Conservation (phyloP, 1,140 invertebrate genomes). For the Drosophila bocki region DNA sequence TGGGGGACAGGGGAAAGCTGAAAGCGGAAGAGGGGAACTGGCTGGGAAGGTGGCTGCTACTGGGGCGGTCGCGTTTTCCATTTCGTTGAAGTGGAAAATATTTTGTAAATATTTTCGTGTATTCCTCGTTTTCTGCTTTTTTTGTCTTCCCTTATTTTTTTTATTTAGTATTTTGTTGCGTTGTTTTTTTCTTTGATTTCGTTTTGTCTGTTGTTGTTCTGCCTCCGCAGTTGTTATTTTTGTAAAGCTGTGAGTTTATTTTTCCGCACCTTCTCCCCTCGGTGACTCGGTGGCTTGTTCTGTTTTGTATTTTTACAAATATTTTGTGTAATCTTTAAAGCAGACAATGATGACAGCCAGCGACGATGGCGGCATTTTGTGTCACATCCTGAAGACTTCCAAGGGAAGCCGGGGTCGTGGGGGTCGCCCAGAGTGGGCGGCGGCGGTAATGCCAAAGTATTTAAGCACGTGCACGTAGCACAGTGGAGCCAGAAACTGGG, state of each 20-base stretch:
- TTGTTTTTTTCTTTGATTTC: slow-evolving; percentile 66
- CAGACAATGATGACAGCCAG: slow-evolving; percentile 81
- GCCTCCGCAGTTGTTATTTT: slow-evolving; percentile 81
- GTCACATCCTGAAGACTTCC: slow-evolving; percentile 79
- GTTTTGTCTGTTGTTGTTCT: slow-evolving; percentile 44
- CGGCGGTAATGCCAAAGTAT: slow-evolving; percentile 65
- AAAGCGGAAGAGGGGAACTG: not conserved
- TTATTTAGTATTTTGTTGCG: slow-evolving; percentile 33
- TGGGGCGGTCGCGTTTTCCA: slow-evolving; percentile 82
- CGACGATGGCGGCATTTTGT: slow-evolving; percentile 83
- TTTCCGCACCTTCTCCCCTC: slow-evolving; percentile 31
- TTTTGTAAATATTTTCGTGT: slow-evolving; percentile 84
- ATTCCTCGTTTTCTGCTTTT: slow-evolving; percentile 42
- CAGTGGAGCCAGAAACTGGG: slow-evolving; percentile 51
- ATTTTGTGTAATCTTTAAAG: slow-evolving; percentile 84
- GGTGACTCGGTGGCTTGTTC: slow-evolving; percentile 46
- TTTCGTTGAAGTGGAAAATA: slow-evolving; percentile 84
- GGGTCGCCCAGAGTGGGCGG: slow-evolving; percentile 1
- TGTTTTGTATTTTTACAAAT: slow-evolving; percentile 84
- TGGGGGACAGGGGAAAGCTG: not conserved
- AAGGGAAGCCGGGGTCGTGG: not conserved
- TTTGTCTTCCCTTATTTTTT: slow-evolving; percentile 21
- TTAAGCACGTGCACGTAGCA: slow-evolving; percentile 78
- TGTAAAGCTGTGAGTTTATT: slow-evolving; percentile 82
- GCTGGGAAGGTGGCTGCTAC: slow-evolving; percentile 40